Evolutionary conservation across 2,888 invertebrate species (phyloP).

Genomic region (Aphodius granarius): DNA sequence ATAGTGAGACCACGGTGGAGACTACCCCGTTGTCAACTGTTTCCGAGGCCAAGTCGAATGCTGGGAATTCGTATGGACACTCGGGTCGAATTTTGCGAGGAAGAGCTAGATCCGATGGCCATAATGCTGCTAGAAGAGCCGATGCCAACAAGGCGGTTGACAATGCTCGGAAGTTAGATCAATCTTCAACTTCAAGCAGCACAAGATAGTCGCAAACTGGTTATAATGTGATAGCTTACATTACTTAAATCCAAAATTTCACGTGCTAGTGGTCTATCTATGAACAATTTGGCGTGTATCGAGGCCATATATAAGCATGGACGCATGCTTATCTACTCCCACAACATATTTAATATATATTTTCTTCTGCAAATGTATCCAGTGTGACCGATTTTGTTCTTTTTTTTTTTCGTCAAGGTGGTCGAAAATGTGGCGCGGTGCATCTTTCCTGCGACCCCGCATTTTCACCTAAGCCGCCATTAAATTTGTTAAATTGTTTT

Average conservation of each 20-base stretch:
- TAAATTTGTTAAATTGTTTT: neutral
- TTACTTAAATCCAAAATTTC: constrained; percentile 2
- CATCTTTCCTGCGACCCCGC: neutral
- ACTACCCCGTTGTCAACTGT: constrained; percentile 11
- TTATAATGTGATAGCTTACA: constrained; percentile 15
- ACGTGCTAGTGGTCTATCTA: neutral
- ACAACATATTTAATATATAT: neutral
- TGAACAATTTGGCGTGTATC: neutral
- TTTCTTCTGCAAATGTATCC: neutral
- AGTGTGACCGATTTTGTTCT: constrained; percentile 3
- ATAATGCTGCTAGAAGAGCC: constrained; percentile 47
- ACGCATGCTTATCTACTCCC: neutral
- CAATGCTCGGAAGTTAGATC: neutral
- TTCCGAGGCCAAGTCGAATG: neutral
- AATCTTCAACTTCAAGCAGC: neutral
- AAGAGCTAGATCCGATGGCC: constrained; percentile 47
- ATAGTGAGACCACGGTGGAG: constrained; percentile 5
- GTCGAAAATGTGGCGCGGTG: neutral
- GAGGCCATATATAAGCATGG: neutral
- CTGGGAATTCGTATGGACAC: constrained; percentile 33
- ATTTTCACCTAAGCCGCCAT: neutral
- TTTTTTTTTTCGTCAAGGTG: neutral
- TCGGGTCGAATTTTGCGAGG: constrained; percentile 42
- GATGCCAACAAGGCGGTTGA: constrained; percentile 43
- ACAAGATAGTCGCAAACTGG: constrained; percentile 8